Evolutionary conservation across 2,113 vertebrate species (phyloP), one percentile per base, ranked within the genome.

Genomic region (Colistium nudipinnis): DNA sequence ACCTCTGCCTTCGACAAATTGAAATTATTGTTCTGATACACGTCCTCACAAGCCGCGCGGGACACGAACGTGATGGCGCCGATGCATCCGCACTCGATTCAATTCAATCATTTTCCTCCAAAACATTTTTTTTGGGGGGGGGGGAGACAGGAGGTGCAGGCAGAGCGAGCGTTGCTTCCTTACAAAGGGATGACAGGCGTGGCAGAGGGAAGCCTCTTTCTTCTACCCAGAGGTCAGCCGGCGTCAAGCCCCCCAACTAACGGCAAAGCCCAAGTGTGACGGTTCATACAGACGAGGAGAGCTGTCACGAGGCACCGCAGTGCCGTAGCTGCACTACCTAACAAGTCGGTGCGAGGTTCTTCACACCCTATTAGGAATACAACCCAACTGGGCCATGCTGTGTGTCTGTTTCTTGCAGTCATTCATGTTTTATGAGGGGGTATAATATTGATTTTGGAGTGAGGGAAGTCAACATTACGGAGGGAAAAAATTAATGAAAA

Each of bases 391-490:
- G 82, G 85, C 86, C 74, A 45, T 52, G 84, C 85, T 71, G 19
- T 62, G 80, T 81, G 84, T 85, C 82, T 85, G 80, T 85, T 86
- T 68, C 59, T 24, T 57, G 78, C 72, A 73, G 74, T 83, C 80
- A 81, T 90, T 87, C 82, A 87, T 84, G 85, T 91, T 91, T 89
- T 82, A 91, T 89, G 90, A 88, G 80, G 74, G n/a, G 83, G 73
- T 70, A 69, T 70, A 80, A 78, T 90, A 91, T 91, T 87, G 87
- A 91, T 91, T 85, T 62, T 63, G 66, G 71, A 82, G 49, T 49
- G 45, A 24, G 59, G 10, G 43, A 70, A 75, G 74, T 77, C 82
- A 76, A 85, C 82, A 82, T 55, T 60, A 67, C 51, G 38, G 47
- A 20, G 11, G 43, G 27, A 5, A 2, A 28, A 0, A 56, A 36